Base-by-base conservation (phyloP, 2,888 invertebrate genomes). In the Caenorhabditis doughertyi region DNA sequence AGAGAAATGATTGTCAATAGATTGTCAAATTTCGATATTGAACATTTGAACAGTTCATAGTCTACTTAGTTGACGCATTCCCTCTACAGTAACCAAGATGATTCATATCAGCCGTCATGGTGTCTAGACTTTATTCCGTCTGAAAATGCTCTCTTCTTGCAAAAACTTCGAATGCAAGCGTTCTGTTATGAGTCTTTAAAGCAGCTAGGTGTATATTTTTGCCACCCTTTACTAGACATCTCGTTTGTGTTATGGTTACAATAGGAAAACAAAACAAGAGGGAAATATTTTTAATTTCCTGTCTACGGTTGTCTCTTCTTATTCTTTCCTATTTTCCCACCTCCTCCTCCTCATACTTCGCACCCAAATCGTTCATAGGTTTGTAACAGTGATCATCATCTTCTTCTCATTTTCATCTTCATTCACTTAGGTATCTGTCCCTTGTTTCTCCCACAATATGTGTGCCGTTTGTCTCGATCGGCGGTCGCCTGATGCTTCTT, bases 401-500 rank as follows among this genome's bases (percentile, higher is more conserved):
- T 51, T 64, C 47, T n/a, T 42, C 47, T 42, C 23, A 62, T 64
- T 13, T 51, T 64, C 47, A 27, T 42, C 47, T 32, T 35, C 35
- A 18, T 47, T 23, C 42, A 25, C 13, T 56, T 27, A 25, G 60
- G 42, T 72, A 60, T 72, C 62, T 51, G 35, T 49, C 49, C 35
- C 49, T 25, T 47, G 35, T 64, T 18, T 49, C 21, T 49, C 49
- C 18, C 51, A 35, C 51, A 35, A 29, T 47, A 32, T 44, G 51
- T 67, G 56, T 56, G 56, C 71, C 70, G 62, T 67, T 58, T 67
- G 58, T 68, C 65, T 55, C 55, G 53, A 62, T 56, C 77, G 62
- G 53, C 68, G 55, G 70, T 67, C 77, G 65, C 65, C 65, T 65
- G 65, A 65, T 62, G 62, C 68, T 65, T 71, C 67, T 60, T 58